Conservation (phyloP, 2,113 vertebrate genomes). For the Thunnus maccoyii region DNA sequence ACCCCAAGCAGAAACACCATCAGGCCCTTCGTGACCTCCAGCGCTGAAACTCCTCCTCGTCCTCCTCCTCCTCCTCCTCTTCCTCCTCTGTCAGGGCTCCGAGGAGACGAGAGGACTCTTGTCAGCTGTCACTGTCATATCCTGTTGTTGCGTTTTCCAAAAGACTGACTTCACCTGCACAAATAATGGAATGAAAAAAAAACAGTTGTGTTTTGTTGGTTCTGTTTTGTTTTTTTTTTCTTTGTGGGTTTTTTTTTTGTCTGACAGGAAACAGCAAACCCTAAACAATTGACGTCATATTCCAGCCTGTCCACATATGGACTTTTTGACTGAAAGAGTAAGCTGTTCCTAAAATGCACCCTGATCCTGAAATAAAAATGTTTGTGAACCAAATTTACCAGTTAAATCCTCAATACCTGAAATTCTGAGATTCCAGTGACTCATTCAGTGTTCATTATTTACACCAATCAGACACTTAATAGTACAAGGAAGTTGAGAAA, state of each 20-base stretch:
- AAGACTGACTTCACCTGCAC: neutral
- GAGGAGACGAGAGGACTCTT: neutral
- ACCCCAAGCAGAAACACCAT: slow-evolving; percentile 2
- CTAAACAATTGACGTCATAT: neutral
- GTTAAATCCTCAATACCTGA: too few species aligned
- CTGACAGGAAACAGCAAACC: neutral
- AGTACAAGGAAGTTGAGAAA: too few species aligned
- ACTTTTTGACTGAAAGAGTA: too few species aligned
- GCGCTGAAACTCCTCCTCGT: too few species aligned
- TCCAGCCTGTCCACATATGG: neutral
- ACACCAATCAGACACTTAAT: too few species aligned
- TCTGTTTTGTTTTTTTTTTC: neutral
- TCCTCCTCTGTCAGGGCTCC: neutral
- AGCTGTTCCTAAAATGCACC: too few species aligned
- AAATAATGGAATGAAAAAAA: neutral
- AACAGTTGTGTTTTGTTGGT: too few species aligned
- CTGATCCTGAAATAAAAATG: too few species aligned
- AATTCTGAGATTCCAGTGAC: too few species aligned
- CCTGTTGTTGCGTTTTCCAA: neutral
- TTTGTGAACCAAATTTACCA: too few species aligned
- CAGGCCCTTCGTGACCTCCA: slow-evolving; percentile 40
- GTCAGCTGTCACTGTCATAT: neutral
- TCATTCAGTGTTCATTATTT: too few species aligned
- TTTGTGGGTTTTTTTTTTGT: neutral
- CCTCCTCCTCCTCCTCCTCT: too few species aligned